phyloP scores from a whole-genome alignment of 1,140 invertebrate species.

The Drosophila burlai region DNA sequence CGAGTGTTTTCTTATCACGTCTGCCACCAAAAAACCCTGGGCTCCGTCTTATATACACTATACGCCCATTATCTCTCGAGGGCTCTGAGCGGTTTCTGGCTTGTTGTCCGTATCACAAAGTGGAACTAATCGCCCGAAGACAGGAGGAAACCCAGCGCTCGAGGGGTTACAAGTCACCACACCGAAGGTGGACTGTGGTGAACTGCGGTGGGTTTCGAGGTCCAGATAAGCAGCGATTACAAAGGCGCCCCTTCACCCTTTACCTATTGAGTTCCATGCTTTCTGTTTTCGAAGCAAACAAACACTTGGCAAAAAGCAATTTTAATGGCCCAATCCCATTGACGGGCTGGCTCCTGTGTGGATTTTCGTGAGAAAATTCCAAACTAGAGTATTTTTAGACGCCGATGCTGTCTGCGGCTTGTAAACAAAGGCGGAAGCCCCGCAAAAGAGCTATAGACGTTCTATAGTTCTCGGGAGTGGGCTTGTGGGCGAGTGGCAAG shows the following conservation, averaged over 20 bases:
- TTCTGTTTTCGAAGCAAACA: conserved; percentile 33
- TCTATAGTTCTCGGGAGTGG: conserved; percentile 28
- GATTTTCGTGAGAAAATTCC: conserved; percentile 47
- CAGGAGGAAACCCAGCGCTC: conserved; percentile 16
- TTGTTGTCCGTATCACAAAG: conserved; percentile 22
- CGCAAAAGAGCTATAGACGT: neutral
- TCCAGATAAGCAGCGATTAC: conserved; percentile 29
- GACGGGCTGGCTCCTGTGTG: conserved; percentile 21
- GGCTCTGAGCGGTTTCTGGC: conserved; percentile 15
- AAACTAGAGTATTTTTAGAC: conserved; percentile 41
- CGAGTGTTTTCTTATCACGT: conserved; percentile 29
- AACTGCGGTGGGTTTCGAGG: conserved; percentile 6
- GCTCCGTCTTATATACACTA: neutral
- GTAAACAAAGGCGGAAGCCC: conserved; percentile 46
- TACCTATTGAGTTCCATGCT: neutral
- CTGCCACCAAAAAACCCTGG: conserved; percentile 18
- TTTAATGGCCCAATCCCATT: conserved; percentile 26
- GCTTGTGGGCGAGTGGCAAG: conserved; percentile 35
- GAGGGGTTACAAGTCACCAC: conserved; percentile 26
- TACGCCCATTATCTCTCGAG: conserved; percentile 24
- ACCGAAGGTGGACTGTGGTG: conserved; percentile 14
- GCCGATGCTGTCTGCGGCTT: conserved; percentile 21
- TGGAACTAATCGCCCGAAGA: conserved; percentile 23
- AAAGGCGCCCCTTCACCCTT: neutral
- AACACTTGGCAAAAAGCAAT: conserved; percentile 32